These are phyloP conservation scores for Morus bassanus DNA, from an alignment of 2,797 vertebrate species.

Conservation along the genomic window DNA sequence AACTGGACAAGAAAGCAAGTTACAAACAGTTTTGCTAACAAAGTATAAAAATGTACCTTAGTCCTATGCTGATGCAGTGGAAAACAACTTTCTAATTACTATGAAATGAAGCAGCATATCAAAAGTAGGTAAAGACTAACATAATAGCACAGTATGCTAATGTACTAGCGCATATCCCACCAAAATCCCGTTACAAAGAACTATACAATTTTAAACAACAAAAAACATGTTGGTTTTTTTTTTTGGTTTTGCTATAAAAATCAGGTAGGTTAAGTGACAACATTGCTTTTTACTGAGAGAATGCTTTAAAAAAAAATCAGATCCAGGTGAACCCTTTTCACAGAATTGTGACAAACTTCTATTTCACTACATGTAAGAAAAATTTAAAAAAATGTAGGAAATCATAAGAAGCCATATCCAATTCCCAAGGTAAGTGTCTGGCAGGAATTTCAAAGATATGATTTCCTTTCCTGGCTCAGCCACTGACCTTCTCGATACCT, in stretches of 20 bases:
- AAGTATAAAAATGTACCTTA: not conserved
- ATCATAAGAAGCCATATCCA: not conserved
- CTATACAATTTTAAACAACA: not conserved
- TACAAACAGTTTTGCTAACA: not conserved
- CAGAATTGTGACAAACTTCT: not conserved
- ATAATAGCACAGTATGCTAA: not conserved
- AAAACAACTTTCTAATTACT: not conserved
- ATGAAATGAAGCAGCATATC: not conserved
- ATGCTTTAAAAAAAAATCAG: not conserved
- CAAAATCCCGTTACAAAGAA: not conserved
- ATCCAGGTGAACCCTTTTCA: not conserved
- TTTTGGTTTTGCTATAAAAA: not conserved
- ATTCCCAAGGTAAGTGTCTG: not conserved
- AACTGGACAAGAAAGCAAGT: not conserved
- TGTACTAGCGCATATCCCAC: not conserved
- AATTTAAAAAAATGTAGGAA: not conserved
- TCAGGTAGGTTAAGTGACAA: not conserved
- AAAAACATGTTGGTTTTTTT: accelerated
- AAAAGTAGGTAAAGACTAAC: not conserved
- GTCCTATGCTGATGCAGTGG: not conserved
- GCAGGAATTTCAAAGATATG: not conserved
- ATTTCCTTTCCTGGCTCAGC: not conserved
- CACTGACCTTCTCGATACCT: not conserved
- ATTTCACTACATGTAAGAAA: not conserved
- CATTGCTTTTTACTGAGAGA: not conserved